Evolutionary conservation across 37 sponge, comb jelly and placozoan species (phyloP), one percentile per base, ranked within the genome.

Genomic region (Oscarella lobularis): DNA sequence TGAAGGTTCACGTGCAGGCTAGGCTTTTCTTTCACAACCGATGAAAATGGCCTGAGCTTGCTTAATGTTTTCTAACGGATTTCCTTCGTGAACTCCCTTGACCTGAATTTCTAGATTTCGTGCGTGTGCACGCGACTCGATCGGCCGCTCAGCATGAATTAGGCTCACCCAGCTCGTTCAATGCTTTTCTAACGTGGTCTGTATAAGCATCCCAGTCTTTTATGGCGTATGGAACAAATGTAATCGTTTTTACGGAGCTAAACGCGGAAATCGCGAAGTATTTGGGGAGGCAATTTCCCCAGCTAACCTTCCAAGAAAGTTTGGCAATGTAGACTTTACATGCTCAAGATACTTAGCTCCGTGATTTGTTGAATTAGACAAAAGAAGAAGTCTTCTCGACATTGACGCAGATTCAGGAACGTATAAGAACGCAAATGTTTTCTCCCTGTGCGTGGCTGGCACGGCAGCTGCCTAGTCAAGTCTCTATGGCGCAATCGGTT

Each of bases 401-500:
- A n/a, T n/a, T n/a, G n/a, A n/a, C n/a, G n/a, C n/a, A n/a, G n/a
- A n/a, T n/a, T n/a, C n/a, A n/a, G n/a, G n/a, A n/a, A n/a, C n/a
- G n/a, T n/a, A n/a, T n/a, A n/a, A n/a, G n/a, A n/a, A n/a, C n/a
- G n/a, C n/a, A n/a, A n/a, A n/a, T n/a, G n/a, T n/a, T n/a, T n/a
- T n/a, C n/a, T n/a, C n/a, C n/a, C n/a, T n/a, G n/a, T n/a, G n/a
- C n/a, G n/a, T n/a, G n/a, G n/a, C n/a, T n/a, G n/a, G n/a, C n/a
- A n/a, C n/a, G n/a, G n/a, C n/a, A n/a, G n/a, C n/a, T n/a, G n/a
- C n/a, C n/a, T n/a, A n/a, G n/a, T n/a, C n/a, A n/a, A n/a, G 60
- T 48, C 60, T 48, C 60, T 20, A 20, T 48, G 60, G 60, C 60
- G 60, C 60, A 48, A 48, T 48, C 60, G 60, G 60, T 48, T 48